A percentile compares a stretch with the other conserved stretches of the same genome.
These are phyloP conservation scores for Autographa pulchrina DNA, from an alignment of 2,888 invertebrate species.

Conservation along the genomic window DNA sequence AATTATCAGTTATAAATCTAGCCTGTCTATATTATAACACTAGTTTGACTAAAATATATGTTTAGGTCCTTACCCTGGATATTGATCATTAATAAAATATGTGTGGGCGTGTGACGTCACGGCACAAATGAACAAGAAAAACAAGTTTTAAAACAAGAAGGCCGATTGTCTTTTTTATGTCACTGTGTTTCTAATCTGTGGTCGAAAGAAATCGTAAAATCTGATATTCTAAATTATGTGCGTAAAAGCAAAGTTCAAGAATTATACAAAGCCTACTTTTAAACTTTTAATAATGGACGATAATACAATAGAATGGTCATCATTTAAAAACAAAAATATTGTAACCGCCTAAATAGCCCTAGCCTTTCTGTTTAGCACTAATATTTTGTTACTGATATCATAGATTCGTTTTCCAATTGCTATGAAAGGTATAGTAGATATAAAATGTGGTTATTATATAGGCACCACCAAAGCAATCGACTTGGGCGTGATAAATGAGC, in stretches of 20 bases:
- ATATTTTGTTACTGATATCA: too few relatives aligned
- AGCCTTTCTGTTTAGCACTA: too few relatives aligned
- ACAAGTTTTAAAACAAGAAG: constrained; percentile 42
- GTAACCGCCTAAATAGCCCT: too few relatives aligned
- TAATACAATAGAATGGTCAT: too few relatives aligned
- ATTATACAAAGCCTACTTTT: neutral
- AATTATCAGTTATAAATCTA: neutral
- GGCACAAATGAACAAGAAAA: constrained; percentile 47
- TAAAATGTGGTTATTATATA: too few relatives aligned
- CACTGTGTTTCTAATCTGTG: constrained; percentile 14
- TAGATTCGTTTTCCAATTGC: too few relatives aligned
- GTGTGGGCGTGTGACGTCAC: constrained; percentile 58
- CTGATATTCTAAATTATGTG: neutral
- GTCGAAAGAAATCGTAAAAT: constrained; percentile 2
- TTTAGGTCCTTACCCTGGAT: constrained; percentile 43
- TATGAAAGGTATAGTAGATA: too few relatives aligned
- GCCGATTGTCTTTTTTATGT: constrained; percentile 37
- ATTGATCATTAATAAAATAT: constrained; percentile 43
- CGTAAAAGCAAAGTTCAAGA: constrained; percentile 7
- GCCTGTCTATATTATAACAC: neutral
- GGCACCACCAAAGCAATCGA: too few relatives aligned
- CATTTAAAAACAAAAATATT: too few relatives aligned
- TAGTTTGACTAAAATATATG: constrained; percentile 19
- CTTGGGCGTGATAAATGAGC: too few relatives aligned
- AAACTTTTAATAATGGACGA: neutral